phyloP scores from a whole-genome alignment of 2,888 invertebrate genomes.

The Dione vanillae region DNA sequence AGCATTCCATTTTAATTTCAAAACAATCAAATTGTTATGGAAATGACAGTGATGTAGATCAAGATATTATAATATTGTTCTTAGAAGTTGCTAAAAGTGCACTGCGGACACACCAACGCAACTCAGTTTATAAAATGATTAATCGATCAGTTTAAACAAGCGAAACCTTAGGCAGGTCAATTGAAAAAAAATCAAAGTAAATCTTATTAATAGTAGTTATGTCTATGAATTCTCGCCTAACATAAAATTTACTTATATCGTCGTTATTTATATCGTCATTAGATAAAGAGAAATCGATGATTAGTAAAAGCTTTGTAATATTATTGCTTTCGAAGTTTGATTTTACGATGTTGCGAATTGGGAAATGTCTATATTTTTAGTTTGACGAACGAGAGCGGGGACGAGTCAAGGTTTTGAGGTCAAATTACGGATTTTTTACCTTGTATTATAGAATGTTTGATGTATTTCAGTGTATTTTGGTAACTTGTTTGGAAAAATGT shows the following conservation, averaged over 20 bases:
- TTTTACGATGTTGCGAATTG: conserved; percentile 17
- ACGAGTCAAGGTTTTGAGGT: conserved; percentile 38
- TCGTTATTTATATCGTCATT: not conserved
- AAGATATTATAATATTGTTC: too few relatives aligned
- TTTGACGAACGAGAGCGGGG: conserved; percentile 14
- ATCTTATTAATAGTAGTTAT: too few relatives aligned
- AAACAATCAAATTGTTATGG: too few relatives aligned
- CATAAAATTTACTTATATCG: not conserved
- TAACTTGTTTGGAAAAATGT: conserved; percentile 1
- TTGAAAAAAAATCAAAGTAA: too few relatives aligned
- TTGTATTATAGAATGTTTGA: conserved; percentile 15
- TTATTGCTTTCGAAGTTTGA: not conserved
- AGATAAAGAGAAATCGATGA: not conserved
- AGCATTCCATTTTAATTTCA: too few relatives aligned
- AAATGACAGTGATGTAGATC: too few relatives aligned
- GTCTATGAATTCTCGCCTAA: not conserved
- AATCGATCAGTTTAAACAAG: too few relatives aligned
- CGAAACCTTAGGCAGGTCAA: too few relatives aligned
- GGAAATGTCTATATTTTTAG: conserved; percentile 32
- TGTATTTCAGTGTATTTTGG: not conserved
- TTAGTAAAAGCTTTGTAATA: not conserved
- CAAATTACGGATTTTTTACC: conserved; percentile 33
- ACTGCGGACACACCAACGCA: too few relatives aligned
- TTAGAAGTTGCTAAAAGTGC: too few relatives aligned
- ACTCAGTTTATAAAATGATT: too few relatives aligned